Base-by-base conservation (phyloP, 2,888 invertebrate species). In the Neoscelio sp. region DNA sequence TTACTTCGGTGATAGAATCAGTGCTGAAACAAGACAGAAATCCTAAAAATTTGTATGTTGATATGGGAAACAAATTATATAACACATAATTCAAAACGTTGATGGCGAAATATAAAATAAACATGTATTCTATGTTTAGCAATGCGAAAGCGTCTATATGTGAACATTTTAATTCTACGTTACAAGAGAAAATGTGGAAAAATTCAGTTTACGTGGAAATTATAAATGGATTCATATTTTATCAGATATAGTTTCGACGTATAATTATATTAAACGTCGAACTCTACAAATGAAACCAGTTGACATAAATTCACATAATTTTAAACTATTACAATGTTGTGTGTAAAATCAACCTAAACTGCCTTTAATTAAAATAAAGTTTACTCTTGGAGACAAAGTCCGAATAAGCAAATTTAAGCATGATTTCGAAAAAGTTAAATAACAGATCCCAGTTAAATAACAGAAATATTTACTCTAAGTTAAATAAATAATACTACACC, bases 1-100 rank as follows among this genome's bases (percentile, higher is more conserved):
- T 88, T 5, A 78, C 80, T 4, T 42, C 50, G 6, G 84, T 84
- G 4, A 85, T 83, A 80, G 54, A 77, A 33, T 78, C 77, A n/a
- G 54, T 83, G 6, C 12, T 70, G 5, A 7, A 13, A 6, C n/a
- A 68, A 15, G 75, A 56, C 12, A 38, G 75, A 1, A 12, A 58
- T 44, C 81, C 78, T 6, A 73, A 78, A 56, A 67, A 81, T 20
- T n/a, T 74, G 1, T 40, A 64, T 4, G 64, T 73, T 0, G 64
- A 73, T 48, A 56, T 54, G 28, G 64, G 56, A 20, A 46, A 12
- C 17, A 40, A 74, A 15, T 65, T 74, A 46, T 62, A 76, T 30
- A 68, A 68, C 2, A 17, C 13, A 1, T 2, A 15, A 8, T n/a
- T 42, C n/a, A 18, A 42, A 8, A 5, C 42, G 1, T 18, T 42